Conservation (phyloP, 2,797 vertebrate genomes). For the Coracias cyanogaster region DNA sequence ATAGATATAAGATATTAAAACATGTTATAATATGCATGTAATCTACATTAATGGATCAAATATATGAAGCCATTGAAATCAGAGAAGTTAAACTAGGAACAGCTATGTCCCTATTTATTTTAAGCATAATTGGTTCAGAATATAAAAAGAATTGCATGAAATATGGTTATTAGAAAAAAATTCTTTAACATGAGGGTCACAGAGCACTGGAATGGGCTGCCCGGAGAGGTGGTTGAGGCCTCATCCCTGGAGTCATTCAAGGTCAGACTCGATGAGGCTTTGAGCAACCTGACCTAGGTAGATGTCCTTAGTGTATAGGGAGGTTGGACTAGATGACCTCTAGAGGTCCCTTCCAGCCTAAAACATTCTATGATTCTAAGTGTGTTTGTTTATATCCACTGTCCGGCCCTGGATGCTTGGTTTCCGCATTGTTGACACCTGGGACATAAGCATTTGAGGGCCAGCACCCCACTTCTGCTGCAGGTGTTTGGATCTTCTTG, state of each 20-base stretch:
- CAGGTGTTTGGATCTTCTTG: not conserved
- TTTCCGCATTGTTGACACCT: not conserved
- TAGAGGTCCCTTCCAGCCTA: no score
- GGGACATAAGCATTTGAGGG: not conserved
- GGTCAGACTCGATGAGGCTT: no score
- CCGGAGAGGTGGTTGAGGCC: no score
- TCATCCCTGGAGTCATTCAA: no score
- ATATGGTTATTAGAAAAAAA: not conserved
- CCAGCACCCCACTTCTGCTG: not conserved
- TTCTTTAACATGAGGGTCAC: no score
- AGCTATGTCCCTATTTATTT: not conserved
- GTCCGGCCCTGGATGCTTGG: not conserved
- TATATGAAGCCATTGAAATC: not conserved
- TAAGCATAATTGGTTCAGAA: not conserved
- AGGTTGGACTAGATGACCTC: no score
- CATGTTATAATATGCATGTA: not conserved
- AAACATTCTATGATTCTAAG: not conserved
- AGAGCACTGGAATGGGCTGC: no score
- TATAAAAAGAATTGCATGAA: not conserved
- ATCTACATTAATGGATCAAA: not conserved
- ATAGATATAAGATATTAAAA: not conserved
- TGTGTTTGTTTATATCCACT: not conserved
- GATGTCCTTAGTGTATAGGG: no score
- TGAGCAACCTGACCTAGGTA: no score
- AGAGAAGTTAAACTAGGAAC: not conserved